Evolutionary conservation across 2,113 vertebrate species (phyloP).

Genomic region (Marmota monax): DNA sequence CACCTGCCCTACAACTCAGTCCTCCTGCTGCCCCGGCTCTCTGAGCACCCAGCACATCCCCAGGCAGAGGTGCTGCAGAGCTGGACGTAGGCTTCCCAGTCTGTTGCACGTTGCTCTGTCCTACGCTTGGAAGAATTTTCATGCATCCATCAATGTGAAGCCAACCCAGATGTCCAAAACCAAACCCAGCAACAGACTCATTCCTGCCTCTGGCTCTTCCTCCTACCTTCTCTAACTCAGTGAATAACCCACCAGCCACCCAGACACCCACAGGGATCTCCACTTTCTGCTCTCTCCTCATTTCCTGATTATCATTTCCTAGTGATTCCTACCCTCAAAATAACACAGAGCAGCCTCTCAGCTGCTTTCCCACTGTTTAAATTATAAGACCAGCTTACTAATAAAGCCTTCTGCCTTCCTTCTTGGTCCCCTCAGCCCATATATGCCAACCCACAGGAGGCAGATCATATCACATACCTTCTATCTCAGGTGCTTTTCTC

Average conservation of each 20-base stretch:
- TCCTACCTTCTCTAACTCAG: neutral
- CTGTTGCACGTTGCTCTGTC: neutral
- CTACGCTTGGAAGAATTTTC: neutral
- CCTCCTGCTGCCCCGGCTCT: neutral
- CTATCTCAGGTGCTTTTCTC: neutral
- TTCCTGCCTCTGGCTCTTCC: neutral
- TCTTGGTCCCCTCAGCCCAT: neutral
- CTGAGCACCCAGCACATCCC: neutral
- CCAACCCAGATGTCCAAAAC: neutral
- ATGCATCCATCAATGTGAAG: neutral
- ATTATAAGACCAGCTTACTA: neutral
- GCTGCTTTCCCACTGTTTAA: neutral
- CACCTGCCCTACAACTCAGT: neutral
- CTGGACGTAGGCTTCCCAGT: neutral
- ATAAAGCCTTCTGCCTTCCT: neutral
- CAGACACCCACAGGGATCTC: neutral
- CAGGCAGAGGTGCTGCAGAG: neutral
- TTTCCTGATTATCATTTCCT: neutral
- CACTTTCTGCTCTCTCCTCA: neutral
- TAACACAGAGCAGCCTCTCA: neutral
- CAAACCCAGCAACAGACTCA: neutral
- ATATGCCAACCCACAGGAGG: neutral
- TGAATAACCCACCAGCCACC: neutral
- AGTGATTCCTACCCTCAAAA: neutral
- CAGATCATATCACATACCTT: neutral